A percentile compares a stretch with the other conserved stretches of the same genome.
These are phyloP conservation scores for Bettongia penicillata DNA, from an alignment of 2,113 vertebrate species.

Conservation along the genomic window DNA sequence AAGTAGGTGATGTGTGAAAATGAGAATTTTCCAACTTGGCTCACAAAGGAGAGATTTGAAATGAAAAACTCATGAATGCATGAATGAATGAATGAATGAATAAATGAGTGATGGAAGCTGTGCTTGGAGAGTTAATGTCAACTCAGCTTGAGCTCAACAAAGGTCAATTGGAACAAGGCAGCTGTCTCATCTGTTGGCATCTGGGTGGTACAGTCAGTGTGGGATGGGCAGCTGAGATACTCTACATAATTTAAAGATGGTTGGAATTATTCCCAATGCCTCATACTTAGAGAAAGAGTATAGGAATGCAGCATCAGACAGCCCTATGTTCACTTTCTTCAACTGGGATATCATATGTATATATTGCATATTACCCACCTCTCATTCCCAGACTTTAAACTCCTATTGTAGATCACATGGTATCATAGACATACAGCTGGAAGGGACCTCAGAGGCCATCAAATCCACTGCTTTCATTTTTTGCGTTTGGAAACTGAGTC, in stretches of 20 bases:
- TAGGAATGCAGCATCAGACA: background rate
- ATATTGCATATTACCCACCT: background rate
- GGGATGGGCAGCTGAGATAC: constrained; percentile 37
- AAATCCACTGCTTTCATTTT: background rate
- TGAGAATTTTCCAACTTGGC: constrained; percentile 77
- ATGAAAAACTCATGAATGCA: constrained; percentile 77
- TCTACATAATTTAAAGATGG: constrained; percentile 62
- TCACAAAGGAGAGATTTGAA: constrained; percentile 78
- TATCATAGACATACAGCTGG: background rate
- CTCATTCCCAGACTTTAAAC: background rate
- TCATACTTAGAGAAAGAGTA: constrained; percentile 28
- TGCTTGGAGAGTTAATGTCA: constrained; percentile 76
- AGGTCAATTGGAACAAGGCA: constrained; percentile 78
- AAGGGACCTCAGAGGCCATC: background rate
- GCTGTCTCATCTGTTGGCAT: constrained; percentile 60
- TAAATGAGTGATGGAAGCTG: constrained; percentile 76
- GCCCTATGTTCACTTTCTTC: background rate
- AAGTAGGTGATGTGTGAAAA: constrained; percentile 79
- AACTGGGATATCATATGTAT: background rate
- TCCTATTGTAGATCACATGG: background rate
- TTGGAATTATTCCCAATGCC: constrained; percentile 47
- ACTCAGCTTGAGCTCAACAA: constrained; percentile 70
- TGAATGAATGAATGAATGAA: constrained; percentile 79
- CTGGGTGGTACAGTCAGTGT: constrained; percentile 45
- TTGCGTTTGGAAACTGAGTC: background rate